A percentile compares a stretch with the other conserved stretches of the same genome.
Evolutionary conservation across 1,140 invertebrate genomes (phyloP).

Genomic region (Rhagoletis zephyria): DNA sequence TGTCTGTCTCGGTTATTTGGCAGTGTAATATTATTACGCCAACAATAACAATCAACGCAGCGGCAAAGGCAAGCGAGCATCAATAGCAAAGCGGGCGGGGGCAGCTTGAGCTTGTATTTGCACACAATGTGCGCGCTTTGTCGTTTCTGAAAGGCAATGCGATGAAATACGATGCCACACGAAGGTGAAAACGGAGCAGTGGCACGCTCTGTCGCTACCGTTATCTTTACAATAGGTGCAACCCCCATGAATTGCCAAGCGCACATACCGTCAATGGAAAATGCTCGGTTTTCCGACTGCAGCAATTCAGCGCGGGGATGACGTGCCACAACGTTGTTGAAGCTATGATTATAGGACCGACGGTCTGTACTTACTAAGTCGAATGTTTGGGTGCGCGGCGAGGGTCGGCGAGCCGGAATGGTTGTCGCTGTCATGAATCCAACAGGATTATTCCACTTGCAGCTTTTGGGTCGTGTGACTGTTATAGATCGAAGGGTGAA

Average conservation of each 20-base stretch:
- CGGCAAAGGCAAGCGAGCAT: slow-evolving; percentile 23
- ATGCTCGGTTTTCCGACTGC: slow-evolving; percentile 24
- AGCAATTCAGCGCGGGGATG: neutral
- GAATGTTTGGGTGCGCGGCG: slow-evolving; percentile 29
- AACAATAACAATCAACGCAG: slow-evolving; percentile 48
- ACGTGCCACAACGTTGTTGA: neutral
- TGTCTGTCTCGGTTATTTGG: slow-evolving; percentile 47
- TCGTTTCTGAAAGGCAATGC: neutral
- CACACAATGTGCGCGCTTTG: slow-evolving; percentile 40
- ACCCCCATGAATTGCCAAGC: slow-evolving; percentile 13
- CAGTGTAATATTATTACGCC: slow-evolving; percentile 47
- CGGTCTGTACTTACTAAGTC: neutral
- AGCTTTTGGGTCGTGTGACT: neutral
- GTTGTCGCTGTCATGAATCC: slow-evolving; percentile 7
- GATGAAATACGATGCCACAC: slow-evolving; percentile 33
- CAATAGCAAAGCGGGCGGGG: neutral
- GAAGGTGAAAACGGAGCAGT: slow-evolving; percentile 33
- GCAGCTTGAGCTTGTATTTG: neutral
- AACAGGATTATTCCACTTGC: neutral
- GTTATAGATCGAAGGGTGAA: neutral
- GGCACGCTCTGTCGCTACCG: neutral
- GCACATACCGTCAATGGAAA: slow-evolving; percentile 23
- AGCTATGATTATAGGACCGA: slow-evolving; percentile 48
- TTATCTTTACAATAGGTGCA: slow-evolving; percentile 37
- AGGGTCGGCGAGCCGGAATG: neutral